Base-by-base conservation (phyloP, 2,113 vertebrate genomes). In the Xyrauchen texanus region DNA sequence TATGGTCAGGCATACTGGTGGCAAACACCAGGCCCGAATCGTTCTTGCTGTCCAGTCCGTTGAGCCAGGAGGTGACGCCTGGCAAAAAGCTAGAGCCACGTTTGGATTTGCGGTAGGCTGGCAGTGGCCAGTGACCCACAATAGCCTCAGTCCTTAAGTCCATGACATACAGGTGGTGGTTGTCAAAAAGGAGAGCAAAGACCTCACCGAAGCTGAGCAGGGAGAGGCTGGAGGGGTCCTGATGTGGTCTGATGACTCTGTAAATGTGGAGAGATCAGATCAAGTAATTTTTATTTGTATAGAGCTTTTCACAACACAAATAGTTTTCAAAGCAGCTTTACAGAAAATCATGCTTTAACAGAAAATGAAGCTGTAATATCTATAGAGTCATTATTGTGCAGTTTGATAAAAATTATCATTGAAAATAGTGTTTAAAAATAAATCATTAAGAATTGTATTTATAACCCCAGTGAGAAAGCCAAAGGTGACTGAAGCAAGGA, bases 1-100 rank as follows among this genome's bases (percentile, higher is more conserved):
- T 99, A 91, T 99, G 96, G 89, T 99, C 98, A 0, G 97, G 98
- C 98, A 99, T 99, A 91, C 97, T 99, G 84, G 97, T 98, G 82
- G 98, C 97, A 82, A 99, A 99, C 86, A 99, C 96, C 86, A 99
- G 91, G 82, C 98, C 98, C 0, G 92, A 90, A 87, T 99, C 98
- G 76, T 99, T 98, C 85, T 88, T 91, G 44, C 96, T 96, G 3
- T 99, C 96, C 87, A 99, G 92, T 84, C 98, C 98, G 0, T 98
- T 94, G 57, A 99, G 92, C 98, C 97, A 99, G 67, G 95, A 93
- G 0, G 93, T 95, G 85, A 98, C 97, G 1, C 98, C 98, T 2
- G 97, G 94, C 90, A 99, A 87, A 89, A 99, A 99, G 88, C 98
- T 99, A 47, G 97, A 99, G 42, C 97, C 98, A 80, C 98, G 92